Evolutionary conservation across 2,797 vertebrate genomes (phyloP).

Genomic region (Macrochelys suwanniensis): DNA sequence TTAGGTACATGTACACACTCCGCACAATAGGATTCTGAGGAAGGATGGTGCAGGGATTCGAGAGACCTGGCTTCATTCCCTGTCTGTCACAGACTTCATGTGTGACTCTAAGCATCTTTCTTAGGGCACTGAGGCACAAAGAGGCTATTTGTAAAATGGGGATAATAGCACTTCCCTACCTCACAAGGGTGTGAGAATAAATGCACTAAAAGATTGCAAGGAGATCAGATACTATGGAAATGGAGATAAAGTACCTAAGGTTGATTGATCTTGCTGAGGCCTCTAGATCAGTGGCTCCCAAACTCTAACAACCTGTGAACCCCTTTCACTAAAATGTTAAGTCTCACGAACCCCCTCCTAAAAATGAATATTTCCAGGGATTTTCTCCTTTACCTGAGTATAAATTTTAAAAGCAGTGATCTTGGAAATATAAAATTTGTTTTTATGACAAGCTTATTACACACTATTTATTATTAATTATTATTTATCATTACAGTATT

Average conservation of each 20-base stretch:
- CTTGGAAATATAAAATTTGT: too few relatives aligned
- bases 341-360: too few relatives aligned
- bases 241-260: background rate
- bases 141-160: rapidly evolving
- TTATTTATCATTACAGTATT: too few relatives aligned
- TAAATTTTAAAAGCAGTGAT: too few relatives aligned
- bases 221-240: background rate
- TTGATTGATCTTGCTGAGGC: background rate
- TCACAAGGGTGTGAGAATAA: background rate
- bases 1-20: background rate
- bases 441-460: too few relatives aligned
- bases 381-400: too few relatives aligned
- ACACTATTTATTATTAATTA: too few relatives aligned
- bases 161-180: background rate
- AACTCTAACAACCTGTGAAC: too few relatives aligned
- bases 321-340: too few relatives aligned
- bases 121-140: background rate
- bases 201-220: background rate
- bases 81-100: background rate
- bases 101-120: background rate
- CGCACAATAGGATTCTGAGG: background rate
- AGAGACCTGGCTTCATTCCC: background rate
- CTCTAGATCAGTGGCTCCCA: background rate
- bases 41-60: background rate
- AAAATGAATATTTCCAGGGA: too few relatives aligned